Percentiles rank a stretch among this genome's conserved stretches.
Conservation (phyloP, 2,113 vertebrate genomes). For the Leptobrachium ailaonicum region DNA sequence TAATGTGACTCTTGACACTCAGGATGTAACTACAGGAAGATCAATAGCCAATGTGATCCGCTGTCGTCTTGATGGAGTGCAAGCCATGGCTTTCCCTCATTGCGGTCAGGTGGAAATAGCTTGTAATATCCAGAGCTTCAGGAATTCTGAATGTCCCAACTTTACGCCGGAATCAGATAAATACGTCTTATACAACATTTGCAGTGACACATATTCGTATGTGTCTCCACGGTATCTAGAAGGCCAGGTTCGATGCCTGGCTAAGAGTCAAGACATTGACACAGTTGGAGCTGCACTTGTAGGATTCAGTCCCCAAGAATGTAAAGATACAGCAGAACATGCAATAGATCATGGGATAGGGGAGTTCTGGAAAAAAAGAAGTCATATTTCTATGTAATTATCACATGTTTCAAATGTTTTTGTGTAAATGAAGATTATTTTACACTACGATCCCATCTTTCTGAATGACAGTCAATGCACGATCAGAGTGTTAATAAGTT, state of each 20-base stretch:
- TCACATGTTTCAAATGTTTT: too few relatives aligned
- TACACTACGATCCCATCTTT: too few relatives aligned
- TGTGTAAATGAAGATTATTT: too few relatives aligned
- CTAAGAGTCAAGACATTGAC: conserved; percentile 53
- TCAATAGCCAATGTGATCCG: conserved; percentile 59
- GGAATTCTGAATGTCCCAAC: conserved; percentile 38
- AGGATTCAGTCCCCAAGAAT: conserved; percentile 69
- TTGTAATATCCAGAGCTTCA: conserved; percentile 71
- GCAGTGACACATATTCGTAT: conserved; percentile 59
- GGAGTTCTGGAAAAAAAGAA: conserved; percentile 70
- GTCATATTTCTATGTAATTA: conserved; percentile 62
- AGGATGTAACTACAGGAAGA: conserved; percentile 62
- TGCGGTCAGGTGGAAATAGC: conserved; percentile 68
- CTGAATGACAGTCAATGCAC: too few relatives aligned
- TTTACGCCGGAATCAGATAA: conserved; percentile 9
- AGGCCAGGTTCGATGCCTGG: conserved; percentile 61
- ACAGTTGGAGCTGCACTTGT: conserved; percentile 61
- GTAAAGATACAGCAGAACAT: conserved; percentile 62
- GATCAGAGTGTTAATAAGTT: too few relatives aligned
- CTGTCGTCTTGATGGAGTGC: conserved; percentile 65
- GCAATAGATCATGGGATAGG: conserved; percentile 61
- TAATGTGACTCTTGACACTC: conserved; percentile 70
- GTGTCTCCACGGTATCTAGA: conserved; percentile 64
- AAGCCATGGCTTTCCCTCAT: conserved; percentile 69
- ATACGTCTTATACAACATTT: conserved; percentile 56